Conservation (phyloP, 2,797 vertebrate species). For the Diglossa cyanea region DNA sequence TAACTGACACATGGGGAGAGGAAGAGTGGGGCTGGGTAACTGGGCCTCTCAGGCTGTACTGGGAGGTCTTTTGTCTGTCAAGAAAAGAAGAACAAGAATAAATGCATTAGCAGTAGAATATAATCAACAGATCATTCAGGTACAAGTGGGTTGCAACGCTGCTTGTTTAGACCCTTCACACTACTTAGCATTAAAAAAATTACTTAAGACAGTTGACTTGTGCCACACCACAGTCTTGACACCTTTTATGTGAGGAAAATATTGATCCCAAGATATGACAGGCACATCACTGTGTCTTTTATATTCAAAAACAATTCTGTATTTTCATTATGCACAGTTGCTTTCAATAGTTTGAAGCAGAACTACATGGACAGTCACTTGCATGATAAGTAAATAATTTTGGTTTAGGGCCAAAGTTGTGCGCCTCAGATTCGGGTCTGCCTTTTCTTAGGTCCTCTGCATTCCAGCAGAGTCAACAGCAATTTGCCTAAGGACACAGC, state of each 20-base stretch:
- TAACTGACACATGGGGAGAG: constrained; percentile 7
- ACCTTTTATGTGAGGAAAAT: not conserved
- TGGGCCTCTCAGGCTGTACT: not conserved
- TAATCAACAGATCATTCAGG: not conserved
- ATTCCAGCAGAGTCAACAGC: not conserved
- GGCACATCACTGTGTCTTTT: not conserved
- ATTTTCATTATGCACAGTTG: not conserved
- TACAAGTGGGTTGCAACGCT: not conserved
- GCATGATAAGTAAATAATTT: not conserved
- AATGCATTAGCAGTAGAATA: not conserved
- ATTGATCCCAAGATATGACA: not conserved
- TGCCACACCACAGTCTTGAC: not conserved
- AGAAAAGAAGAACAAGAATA: not conserved
- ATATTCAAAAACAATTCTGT: not conserved
- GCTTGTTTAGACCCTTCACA: not conserved
- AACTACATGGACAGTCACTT: not conserved
- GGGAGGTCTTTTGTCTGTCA: constrained; percentile 20
- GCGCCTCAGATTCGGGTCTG: not conserved
- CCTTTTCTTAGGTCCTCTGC: not conserved
- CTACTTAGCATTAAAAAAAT: not conserved
- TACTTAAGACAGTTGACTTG: not conserved
- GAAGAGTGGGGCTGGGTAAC: constrained; percentile 20
- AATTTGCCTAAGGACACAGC: not conserved
- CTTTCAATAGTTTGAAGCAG: not conserved
- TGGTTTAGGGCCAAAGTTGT: not conserved